Conservation (phyloP, 2,888 invertebrate species). For the Pristionchus maxplancki region DNA sequence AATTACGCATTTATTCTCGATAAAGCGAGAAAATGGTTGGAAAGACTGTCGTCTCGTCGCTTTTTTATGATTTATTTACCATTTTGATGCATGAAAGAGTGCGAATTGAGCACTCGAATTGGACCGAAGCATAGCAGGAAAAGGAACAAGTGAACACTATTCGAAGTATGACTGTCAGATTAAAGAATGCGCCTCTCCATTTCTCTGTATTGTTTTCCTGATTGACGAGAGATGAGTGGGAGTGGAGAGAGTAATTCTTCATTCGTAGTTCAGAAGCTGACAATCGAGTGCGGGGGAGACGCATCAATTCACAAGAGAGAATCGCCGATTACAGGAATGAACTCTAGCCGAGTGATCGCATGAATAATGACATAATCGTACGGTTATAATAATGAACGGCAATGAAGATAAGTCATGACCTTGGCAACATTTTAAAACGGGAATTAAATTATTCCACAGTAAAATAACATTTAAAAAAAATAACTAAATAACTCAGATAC, state of each 20-base stretch:
- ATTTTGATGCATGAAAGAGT: not conserved
- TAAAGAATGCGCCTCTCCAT: not conserved
- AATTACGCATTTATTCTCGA: not conserved
- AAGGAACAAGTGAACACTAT: not conserved
- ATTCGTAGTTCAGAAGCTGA: not conserved
- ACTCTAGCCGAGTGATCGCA: not conserved
- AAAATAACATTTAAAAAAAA: not conserved
- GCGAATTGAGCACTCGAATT: not conserved
- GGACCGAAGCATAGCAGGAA: not conserved
- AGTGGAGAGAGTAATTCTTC: not conserved
- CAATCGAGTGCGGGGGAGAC: not conserved
- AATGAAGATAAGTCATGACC: too few relatives aligned
- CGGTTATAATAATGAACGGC: not conserved
- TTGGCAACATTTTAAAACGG: too few relatives aligned
- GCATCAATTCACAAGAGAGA: not conserved
- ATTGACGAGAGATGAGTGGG: not conserved
- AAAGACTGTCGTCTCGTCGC: not conserved
- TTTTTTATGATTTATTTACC: not conserved
- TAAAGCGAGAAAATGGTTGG: not conserved
- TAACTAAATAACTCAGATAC: not conserved
- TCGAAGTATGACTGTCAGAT: too few relatives aligned
- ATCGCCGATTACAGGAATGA: not conserved
- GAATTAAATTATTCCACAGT: too few relatives aligned
- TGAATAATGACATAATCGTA: not conserved
- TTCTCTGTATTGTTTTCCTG: not conserved